These are phyloP conservation scores for Bradypodion ventrale DNA, from an alignment of 2,797 vertebrate genomes.

Conservation along the genomic window DNA sequence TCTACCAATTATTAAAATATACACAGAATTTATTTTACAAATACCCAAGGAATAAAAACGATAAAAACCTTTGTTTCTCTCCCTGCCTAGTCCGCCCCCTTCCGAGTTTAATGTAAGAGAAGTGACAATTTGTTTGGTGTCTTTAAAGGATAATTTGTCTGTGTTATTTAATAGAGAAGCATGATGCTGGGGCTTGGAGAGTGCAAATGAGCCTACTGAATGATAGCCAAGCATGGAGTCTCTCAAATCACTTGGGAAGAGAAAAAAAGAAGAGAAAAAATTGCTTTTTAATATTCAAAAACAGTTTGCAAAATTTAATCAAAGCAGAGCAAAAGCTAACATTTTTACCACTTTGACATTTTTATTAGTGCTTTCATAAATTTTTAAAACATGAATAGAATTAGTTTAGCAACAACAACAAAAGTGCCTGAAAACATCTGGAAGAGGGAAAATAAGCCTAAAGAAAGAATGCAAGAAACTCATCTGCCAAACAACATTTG, in stretches of 20 bases:
- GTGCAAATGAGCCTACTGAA: conserved; percentile 81
- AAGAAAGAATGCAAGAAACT: conserved; percentile 74
- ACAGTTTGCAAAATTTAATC: conserved; percentile 87
- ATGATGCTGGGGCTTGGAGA: conserved; percentile 80
- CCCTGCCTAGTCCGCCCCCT: conserved; percentile 49
- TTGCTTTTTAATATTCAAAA: conserved; percentile 87
- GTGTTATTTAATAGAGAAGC: conserved; percentile 85
- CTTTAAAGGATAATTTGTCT: conserved; percentile 85
- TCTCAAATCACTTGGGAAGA: conserved; percentile 76
- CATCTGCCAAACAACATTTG: conserved; percentile 73
- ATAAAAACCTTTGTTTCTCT: conserved; percentile 74
- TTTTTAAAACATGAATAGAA: conserved; percentile 86
- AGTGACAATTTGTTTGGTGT: conserved; percentile 85
- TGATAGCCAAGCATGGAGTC: conserved; percentile 76
- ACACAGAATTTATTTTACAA: conserved; percentile 62
- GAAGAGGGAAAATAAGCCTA: conserved; percentile 81
- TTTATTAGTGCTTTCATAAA: conserved; percentile 86
- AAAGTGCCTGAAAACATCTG: conserved; percentile 84
- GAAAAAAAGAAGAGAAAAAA: conserved; percentile 78
- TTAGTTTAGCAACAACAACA: conserved; percentile 79
- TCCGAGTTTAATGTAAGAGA: conserved; percentile 76
- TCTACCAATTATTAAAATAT: conserved; percentile 73
- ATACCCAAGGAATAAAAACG: conserved; percentile 58
- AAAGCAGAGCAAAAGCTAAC: conserved; percentile 85
- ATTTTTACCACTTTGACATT: conserved; percentile 87